phyloP scores from a whole-genome alignment of 1,140 invertebrate genomes.

The Pissodes strobi region DNA sequence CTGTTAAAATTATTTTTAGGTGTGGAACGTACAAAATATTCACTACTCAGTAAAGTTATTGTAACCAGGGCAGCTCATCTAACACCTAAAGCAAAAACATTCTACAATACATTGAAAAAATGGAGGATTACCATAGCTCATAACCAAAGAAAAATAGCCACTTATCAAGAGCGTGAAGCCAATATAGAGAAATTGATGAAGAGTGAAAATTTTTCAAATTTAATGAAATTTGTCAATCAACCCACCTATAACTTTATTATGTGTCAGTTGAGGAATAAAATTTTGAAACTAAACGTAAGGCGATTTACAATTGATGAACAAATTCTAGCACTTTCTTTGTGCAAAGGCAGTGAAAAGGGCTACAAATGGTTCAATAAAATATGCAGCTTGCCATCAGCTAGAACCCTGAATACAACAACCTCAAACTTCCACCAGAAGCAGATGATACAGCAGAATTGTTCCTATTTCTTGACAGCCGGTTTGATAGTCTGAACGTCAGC shows the following conservation, averaged over 20 bases:
- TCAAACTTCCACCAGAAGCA: no score
- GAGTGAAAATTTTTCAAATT: no score
- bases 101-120: no score
- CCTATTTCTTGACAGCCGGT: no score
- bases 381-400: constrained; percentile 36
- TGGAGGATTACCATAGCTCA: not conserved
- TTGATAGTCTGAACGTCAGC: no score
- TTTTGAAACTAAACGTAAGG: constrained; percentile 21
- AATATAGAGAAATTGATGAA: not conserved
- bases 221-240: no score
- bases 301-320: constrained; percentile 41
- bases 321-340: constrained; percentile 40
- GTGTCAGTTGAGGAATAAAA: constrained; percentile 23
- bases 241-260: constrained; percentile 31
- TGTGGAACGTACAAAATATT: no score
- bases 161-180: not conserved
- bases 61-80: not conserved
- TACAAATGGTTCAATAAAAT: constrained; percentile 39
- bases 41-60: not conserved
- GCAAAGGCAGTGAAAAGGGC: constrained; percentile 43
- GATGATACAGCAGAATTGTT: no score
- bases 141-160: not conserved
- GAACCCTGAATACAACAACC: constrained; percentile 35
- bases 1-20: no score
- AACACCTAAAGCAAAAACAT: no score